phyloP scores from a whole-genome alignment of 2,888 invertebrate genomes.

The Oxystoma pomonae region DNA sequence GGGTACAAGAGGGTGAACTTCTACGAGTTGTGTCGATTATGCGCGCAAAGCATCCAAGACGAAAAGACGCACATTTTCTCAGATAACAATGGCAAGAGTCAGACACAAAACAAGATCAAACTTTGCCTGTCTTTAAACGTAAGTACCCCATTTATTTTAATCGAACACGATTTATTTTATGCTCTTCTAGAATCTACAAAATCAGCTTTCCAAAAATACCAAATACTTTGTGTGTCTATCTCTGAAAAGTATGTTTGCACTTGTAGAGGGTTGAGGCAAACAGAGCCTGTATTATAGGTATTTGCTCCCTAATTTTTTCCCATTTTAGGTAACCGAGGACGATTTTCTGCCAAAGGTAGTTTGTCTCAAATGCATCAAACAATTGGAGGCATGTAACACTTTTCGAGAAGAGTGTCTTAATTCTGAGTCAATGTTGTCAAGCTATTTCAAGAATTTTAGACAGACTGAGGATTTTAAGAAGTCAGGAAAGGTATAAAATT shows the following conservation, averaged over 20 bases:
- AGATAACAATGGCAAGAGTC: slow-evolving; percentile 56
- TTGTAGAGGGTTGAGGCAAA: no score
- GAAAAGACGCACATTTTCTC: slow-evolving; percentile 64
- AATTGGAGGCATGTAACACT: slow-evolving; percentile 58
- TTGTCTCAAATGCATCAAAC: slow-evolving; percentile 59
- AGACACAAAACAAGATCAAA: slow-evolving; percentile 61
- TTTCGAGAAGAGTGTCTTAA: slow-evolving; percentile 62
- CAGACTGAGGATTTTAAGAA: slow-evolving; percentile 59
- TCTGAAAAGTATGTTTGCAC: no score
- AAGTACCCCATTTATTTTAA: slow-evolving; percentile 29
- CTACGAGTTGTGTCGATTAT: slow-evolving; percentile 66
- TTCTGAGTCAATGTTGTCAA: slow-evolving; percentile 63
- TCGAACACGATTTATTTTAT: not conserved
- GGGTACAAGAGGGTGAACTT: slow-evolving; percentile 67
- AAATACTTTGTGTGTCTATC: not conserved
- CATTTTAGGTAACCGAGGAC: slow-evolving; percentile 59
- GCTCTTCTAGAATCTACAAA: not conserved
- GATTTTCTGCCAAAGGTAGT: slow-evolving; percentile 67
- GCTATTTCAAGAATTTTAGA: slow-evolving; percentile 58
- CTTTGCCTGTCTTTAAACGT: slow-evolving; percentile 62
- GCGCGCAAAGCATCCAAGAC: slow-evolving; percentile 63
- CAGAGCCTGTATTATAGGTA: no score
- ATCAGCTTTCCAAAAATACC: not conserved
- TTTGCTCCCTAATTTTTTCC: no score
- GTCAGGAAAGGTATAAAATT: slow-evolving; percentile 53